A percentile compares a stretch with the other conserved stretches of the same genome.
These are phyloP conservation scores for Hydropsyche tenuis DNA, from an alignment of 1,140 invertebrate species.

Conservation along the genomic window DNA sequence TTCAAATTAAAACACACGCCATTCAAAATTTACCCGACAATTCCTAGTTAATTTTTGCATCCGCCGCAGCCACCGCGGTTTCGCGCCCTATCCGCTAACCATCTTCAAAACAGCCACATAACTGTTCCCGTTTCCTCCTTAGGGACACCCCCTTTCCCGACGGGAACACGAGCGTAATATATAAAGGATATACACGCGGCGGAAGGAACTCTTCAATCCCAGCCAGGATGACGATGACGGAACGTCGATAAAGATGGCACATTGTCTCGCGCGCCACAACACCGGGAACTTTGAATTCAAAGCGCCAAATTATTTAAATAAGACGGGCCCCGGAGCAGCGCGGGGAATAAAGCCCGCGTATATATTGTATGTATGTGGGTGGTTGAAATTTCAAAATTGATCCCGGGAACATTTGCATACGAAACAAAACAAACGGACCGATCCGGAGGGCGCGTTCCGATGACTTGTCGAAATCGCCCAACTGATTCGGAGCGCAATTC, in stretches of 20 bases:
- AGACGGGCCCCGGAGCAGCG: neutral
- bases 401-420: conserved; percentile 19
- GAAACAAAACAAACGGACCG: conserved; percentile 29
- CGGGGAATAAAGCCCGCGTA: neutral
- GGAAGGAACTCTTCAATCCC: neutral
- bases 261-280: conserved; percentile 17
- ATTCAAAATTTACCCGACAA: no score
- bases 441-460: neutral
- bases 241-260: conserved; percentile 24
- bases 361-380: neutral
- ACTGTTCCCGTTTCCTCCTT: no score
- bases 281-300: conserved; percentile 21
- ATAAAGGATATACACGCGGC: neutral
- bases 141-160: no score
- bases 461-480: conserved; percentile 17
- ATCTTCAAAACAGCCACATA: no score
- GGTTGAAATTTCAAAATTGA: conserved; percentile 20
- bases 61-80: no score
- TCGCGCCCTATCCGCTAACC: no score
- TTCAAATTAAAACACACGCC: no score
- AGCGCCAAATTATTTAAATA: conserved; percentile 32
- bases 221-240: conserved; percentile 16
- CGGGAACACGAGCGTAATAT: no score
- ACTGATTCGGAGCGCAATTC: neutral
- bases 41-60: no score